phyloP scores from a whole-genome alignment of 2,113 vertebrate genomes.

The Todiramphus saurophagus region DNA sequence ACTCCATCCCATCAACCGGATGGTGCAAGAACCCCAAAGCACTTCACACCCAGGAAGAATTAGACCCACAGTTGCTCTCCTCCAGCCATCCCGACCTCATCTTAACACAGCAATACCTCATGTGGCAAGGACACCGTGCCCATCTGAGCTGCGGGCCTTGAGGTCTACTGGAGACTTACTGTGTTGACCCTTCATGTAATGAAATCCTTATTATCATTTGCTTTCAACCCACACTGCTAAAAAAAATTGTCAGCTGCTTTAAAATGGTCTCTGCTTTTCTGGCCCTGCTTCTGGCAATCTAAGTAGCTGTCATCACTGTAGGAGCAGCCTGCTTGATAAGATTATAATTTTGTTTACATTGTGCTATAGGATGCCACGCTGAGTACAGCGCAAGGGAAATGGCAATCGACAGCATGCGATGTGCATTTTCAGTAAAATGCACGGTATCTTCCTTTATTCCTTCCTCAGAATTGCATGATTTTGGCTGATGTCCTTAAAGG shows the following conservation, averaged over 20 bases:
- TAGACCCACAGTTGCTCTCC: neutral
- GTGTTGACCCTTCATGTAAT: neutral
- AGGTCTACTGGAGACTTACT: neutral
- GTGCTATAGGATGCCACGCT: slow-evolving; percentile 69
- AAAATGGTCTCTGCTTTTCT: slow-evolving; percentile 56
- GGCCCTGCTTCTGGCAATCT: slow-evolving; percentile 58
- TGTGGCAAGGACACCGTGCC: neutral
- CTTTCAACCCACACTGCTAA: slow-evolving; percentile 47
- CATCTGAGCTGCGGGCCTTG: neutral
- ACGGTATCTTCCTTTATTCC: neutral
- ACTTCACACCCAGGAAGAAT: neutral
- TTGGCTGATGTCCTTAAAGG: slow-evolving; percentile 6
- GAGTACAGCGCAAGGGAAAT: slow-evolving; percentile 59
- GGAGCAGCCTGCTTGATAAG: slow-evolving; percentile 73
- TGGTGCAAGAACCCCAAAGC: neutral
- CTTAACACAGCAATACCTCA: neutral
- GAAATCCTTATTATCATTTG: slow-evolving; percentile 64
- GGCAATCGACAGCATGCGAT: slow-evolving; percentile 56
- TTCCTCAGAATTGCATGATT: neutral
- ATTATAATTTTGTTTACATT: slow-evolving; percentile 80
- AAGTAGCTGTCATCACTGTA: slow-evolving; percentile 58
- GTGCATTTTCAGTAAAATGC: slow-evolving; percentile 36
- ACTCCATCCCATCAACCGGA: neutral
- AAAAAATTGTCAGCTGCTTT: slow-evolving; percentile 64
- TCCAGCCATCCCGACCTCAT: neutral